A percentile compares a stretch with the other conserved stretches of the same genome.
Evolutionary conservation across 2,888 invertebrate genomes (phyloP).

Genomic region (Pimpla rufipes): DNA sequence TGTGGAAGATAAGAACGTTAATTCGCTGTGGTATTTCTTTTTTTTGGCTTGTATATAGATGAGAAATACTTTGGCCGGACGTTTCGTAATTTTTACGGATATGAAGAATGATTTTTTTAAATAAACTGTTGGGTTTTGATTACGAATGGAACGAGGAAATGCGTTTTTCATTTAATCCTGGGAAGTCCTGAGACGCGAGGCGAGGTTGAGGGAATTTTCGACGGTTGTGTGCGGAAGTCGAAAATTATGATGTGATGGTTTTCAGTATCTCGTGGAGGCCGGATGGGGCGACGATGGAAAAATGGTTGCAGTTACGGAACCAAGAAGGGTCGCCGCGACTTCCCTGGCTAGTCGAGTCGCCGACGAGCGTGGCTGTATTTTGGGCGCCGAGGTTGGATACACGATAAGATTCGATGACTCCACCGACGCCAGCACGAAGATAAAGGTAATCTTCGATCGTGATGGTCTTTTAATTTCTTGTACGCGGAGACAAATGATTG

Average conservation of each 20-base stretch:
- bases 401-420: conserved; percentile 93
- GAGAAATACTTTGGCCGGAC: background rate
- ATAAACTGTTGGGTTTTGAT: conserved; percentile 21
- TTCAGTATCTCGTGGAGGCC: conserved; percentile 94
- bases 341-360: conserved; percentile 95
- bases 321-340: conserved; percentile 95
- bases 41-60: background rate
- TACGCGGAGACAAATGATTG: background rate
- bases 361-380: conserved; percentile 89
- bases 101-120: background rate
- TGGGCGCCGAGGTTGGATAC: conserved; percentile 93
- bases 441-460: conserved; percentile 87
- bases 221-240: background rate
- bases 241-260: conserved; percentile 22
- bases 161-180: conserved; percentile 13
- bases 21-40: background rate
- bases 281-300: conserved; percentile 93
- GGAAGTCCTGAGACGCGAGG: too few relatives aligned
- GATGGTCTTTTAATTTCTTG: conserved; percentile 4
- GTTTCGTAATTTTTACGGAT: background rate
- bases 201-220: background rate
- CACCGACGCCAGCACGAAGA: conserved; percentile 88
- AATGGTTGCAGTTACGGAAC: conserved; percentile 96
- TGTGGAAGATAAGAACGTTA: conserved; percentile 19
- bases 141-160: conserved; percentile 1